Evolutionary conservation across 2,888 invertebrate species (phyloP).

Genomic region (Thera obeliscata): DNA sequence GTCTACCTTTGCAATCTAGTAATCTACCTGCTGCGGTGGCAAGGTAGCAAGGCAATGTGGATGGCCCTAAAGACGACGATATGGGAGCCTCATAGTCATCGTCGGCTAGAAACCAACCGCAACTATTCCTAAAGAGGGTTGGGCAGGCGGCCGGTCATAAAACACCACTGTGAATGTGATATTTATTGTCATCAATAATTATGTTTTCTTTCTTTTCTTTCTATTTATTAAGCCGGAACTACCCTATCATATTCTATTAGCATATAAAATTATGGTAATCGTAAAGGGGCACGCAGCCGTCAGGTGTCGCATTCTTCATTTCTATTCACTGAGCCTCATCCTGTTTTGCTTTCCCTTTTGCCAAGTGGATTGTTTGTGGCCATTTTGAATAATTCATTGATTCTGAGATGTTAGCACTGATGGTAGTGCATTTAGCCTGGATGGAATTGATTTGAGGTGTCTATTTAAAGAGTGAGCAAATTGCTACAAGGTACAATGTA

Average conservation of each 20-base stretch:
- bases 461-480: not conserved
- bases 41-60: too few relatives aligned
- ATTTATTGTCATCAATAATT: too few relatives aligned
- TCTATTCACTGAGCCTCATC: conserved; percentile 37
- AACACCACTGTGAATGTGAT: too few relatives aligned
- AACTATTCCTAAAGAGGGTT: too few relatives aligned
- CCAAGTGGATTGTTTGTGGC: conserved; percentile 32
- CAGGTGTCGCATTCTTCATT: conserved; percentile 30
- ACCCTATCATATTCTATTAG: conserved; percentile 1
- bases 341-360: conserved; percentile 40
- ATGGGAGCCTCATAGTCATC: too few relatives aligned
- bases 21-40: too few relatives aligned
- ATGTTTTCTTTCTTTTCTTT: too few relatives aligned
- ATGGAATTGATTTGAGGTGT: conserved; percentile 4
- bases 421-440: conserved; percentile 25
- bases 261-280: conserved; percentile 19
- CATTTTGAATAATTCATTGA: conserved; percentile 40
- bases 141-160: too few relatives aligned
- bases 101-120: too few relatives aligned
- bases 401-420: conserved; percentile 34
- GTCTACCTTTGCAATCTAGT: too few relatives aligned
- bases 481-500: too few relatives aligned
- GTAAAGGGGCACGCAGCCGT: conserved; percentile 12
- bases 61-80: too few relatives aligned
- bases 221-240: not conserved